A percentile compares a stretch with the other conserved stretches of the same genome.
These are phyloP conservation scores for Aegithalos caudatus DNA, from an alignment of 2,113 vertebrate genomes.

Conservation along the genomic window DNA sequence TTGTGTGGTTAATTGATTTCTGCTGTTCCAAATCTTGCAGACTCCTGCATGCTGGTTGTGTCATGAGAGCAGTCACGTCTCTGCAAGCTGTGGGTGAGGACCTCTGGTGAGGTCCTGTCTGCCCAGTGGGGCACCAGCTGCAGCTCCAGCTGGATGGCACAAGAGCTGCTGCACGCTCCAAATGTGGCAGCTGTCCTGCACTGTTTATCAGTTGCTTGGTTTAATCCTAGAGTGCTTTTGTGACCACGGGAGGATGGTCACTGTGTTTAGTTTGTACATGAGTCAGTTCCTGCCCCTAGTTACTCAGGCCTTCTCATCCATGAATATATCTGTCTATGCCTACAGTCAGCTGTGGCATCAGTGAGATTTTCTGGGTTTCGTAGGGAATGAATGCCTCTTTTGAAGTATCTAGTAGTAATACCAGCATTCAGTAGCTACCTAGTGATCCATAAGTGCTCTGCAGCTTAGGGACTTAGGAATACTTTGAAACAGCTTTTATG, in stretches of 20 bases:
- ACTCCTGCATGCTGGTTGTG: background rate
- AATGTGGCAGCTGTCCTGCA: background rate
- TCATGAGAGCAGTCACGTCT: accelerated
- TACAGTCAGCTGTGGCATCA: background rate
- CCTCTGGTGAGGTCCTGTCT: background rate
- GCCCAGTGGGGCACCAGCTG: background rate
- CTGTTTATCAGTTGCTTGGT: background rate
- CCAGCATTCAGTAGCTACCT: background rate
- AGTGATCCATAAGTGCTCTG: background rate
- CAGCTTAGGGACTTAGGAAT: background rate
- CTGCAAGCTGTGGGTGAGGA: background rate
- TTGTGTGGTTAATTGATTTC: background rate
- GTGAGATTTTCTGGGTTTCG: background rate
- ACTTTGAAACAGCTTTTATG: background rate
- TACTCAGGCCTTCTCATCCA: background rate
- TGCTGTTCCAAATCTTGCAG: background rate
- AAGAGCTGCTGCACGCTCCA: background rate
- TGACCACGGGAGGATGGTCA: background rate
- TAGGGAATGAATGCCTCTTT: background rate
- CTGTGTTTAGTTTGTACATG: background rate
- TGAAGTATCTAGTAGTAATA: background rate
- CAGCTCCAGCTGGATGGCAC: background rate
- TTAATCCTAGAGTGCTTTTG: background rate
- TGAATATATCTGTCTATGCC: background rate
- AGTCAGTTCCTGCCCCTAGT: background rate